Percentiles rank a stretch among this genome's conserved stretches.
phyloP scores from a whole-genome alignment of 2,888 invertebrate genomes.

The Chironomus tentans region DNA sequence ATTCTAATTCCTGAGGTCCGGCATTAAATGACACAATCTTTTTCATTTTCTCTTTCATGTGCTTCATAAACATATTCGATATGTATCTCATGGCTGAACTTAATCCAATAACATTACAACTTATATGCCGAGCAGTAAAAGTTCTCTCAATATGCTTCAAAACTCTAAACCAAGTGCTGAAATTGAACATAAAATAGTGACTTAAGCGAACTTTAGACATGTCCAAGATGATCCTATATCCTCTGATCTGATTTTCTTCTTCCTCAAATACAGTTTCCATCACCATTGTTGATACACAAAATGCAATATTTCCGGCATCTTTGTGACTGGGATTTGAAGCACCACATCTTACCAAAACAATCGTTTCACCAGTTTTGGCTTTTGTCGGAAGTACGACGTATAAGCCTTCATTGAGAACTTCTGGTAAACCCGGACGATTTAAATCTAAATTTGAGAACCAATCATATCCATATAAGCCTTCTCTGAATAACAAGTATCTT shows the following conservation, averaged over 20 bases:
- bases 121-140: neutral
- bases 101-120: neutral
- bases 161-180: conserved; percentile 66
- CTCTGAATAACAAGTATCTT: conserved; percentile 64
- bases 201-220: conserved; percentile 65
- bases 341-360: neutral
- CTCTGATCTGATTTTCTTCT: conserved; percentile 17
- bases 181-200: conserved; percentile 66
- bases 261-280: neutral
- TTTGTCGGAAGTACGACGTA: neutral
- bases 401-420: neutral
- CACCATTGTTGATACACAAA: neutral
- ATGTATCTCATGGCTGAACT: neutral
- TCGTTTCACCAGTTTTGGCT: neutral
- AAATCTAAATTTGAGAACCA: neutral
- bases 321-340: neutral
- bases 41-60: neutral
- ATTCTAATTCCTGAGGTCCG: neutral
- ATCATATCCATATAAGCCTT: conserved; percentile 41
- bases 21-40: neutral
- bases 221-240: conserved; percentile 70
- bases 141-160: conserved; percentile 62
- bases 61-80: neutral
- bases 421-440: neutral
- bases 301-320: neutral